Evolutionary conservation across 2,888 invertebrate genomes (phyloP), one percentile per base, ranked within the genome.

Genomic region (Resseliella maxima): DNA sequence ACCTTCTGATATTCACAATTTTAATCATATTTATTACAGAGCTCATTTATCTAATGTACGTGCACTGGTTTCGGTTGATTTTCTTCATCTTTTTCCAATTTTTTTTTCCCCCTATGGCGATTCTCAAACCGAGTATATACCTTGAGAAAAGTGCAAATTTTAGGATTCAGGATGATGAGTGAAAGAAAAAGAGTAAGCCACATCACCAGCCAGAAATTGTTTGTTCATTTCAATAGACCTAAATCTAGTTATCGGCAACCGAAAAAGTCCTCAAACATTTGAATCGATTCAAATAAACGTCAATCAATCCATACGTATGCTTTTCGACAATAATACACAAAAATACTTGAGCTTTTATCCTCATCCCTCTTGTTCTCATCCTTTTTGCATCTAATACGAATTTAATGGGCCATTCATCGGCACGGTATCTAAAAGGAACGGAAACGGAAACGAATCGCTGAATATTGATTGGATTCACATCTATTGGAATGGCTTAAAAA

Each of bases 301-400:
- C 72, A 72, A 72, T 72, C 72, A 31, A 72, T 18, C 46, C 15
- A 50, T 50, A 41, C 12, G 41, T 12, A 41, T 41, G 41, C 41
- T 41, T 41, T 41, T 41, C 6, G 21, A 50, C 50, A 8, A 50
- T 21, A 18, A 50, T 50, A 18, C 59, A 59, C 24, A 59, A 5
- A 24, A 0, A 59, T 59, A 5, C 59, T 24, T 59, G 59, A 15
- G 5, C n/a, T 24, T 24, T 50, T 2, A 50, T n/a, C 59, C 24
- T 1, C n/a, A n/a, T n/a, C n/a, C n/a, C n/a, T n/a, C n/a, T n/a
- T n/a, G n/a, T n/a, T n/a, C n/a, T n/a, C n/a, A n/a, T n/a, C n/a
- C n/a, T n/a, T n/a, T n/a, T n/a, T n/a, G n/a, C n/a, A 59, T 15
- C 15, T 59, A 59, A 59, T 59, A 59, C 59, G 59, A n/a, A 59